Evolutionary conservation across 2,797 vertebrate species (phyloP).

Genomic region (Euthynnus affinis): DNA sequence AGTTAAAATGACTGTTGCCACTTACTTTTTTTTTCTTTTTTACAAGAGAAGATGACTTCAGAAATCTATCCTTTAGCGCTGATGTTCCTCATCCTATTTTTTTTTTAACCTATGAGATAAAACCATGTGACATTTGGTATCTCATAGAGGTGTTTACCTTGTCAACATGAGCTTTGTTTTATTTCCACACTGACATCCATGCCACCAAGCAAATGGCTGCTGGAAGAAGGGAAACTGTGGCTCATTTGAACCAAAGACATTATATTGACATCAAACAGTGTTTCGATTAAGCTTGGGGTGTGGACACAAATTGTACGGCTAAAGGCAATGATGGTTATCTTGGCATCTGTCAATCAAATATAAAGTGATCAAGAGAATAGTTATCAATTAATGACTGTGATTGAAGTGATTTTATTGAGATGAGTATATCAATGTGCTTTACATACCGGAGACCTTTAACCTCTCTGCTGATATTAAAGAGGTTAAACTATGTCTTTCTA

Average conservation of each 20-base stretch:
- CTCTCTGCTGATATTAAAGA: not conserved
- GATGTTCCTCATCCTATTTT: not conserved
- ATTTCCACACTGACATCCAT: not conserved
- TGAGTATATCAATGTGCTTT: not conserved
- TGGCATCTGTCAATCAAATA: constrained; percentile 24
- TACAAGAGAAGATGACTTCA: not conserved
- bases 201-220: not conserved
- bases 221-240: not conserved
- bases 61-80: not conserved
- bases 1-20: not conserved
- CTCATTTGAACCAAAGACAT: constrained; percentile 13
- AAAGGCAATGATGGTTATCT: constrained; percentile 1
- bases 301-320: not conserved
- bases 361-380: not conserved
- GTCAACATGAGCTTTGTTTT: constrained; percentile 18
- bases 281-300: not conserved
- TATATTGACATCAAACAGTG: constrained; percentile 15
- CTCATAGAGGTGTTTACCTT: not conserved
- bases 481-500: no score
- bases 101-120: not conserved
- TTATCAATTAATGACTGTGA: not conserved
- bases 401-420: constrained; percentile 9
- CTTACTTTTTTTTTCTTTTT: not conserved
- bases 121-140: not conserved
- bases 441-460: not conserved